These are phyloP conservation scores for Philonicus albiceps DNA, from an alignment of 2,888 invertebrate species.

Conservation along the genomic window DNA sequence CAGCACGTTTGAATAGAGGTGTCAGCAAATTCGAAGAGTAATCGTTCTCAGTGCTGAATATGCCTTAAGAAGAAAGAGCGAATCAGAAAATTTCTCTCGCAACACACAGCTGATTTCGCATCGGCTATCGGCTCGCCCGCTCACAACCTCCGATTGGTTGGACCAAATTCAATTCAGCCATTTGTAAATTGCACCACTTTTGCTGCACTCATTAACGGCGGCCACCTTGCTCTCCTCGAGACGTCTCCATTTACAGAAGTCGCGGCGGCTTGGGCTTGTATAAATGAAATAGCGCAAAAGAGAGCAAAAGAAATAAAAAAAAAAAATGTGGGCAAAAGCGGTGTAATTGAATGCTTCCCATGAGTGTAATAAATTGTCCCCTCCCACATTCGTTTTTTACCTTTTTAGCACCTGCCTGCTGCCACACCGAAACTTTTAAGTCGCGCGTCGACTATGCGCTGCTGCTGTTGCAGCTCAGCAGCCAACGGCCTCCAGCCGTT, in stretches of 20 bases:
- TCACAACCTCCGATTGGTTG: background rate
- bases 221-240: background rate
- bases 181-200: background rate
- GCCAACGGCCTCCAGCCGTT: background rate
- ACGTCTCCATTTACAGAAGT: background rate
- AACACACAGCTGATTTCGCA: background rate
- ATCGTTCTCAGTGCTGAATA: background rate
- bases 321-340: conserved; percentile 16
- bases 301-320: background rate
- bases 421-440: background rate
- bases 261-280: background rate
- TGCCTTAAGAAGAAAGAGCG: background rate
- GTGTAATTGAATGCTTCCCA: conserved; percentile 31
- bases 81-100: background rate
- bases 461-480: background rate
- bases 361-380: conserved; percentile 37
- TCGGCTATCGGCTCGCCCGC: background rate
- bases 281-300: background rate
- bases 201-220: background rate
- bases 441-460: background rate
- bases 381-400: conserved; percentile 26
- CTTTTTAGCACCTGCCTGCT: background rate
- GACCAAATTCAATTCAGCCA: background rate
- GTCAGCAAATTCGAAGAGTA: background rate
- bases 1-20: background rate